Evolutionary conservation across 2,113 vertebrate genomes (phyloP).

Genomic region (Neotragus pygmaeus): DNA sequence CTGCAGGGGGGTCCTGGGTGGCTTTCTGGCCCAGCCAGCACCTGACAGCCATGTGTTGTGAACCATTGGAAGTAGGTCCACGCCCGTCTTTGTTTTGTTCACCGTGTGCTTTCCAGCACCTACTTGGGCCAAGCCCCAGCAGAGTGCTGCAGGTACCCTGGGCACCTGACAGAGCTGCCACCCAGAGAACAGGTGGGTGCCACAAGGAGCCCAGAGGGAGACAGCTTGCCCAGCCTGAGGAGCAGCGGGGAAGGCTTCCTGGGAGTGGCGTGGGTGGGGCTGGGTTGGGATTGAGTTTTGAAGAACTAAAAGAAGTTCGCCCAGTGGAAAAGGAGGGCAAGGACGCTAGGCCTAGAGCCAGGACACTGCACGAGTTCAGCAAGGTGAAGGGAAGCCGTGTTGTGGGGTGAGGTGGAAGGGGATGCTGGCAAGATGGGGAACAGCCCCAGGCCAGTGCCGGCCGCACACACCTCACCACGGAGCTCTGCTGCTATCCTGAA

Average conservation of each 20-base stretch:
- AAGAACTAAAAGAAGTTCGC: neutral
- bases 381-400: neutral
- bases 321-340: neutral
- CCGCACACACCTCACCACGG: fast-evolving
- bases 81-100: neutral
- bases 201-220: neutral
- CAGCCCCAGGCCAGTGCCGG: neutral
- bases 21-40: neutral
- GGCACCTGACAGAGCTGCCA: neutral
- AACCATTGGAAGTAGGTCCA: neutral
- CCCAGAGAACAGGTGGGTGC: neutral
- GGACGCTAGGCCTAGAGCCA: neutral
- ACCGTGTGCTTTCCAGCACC: neutral
- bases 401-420: no score
- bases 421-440: neutral
- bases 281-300: neutral
- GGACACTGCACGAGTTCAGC: neutral
- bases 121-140: neutral
- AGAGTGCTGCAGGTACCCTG: neutral
- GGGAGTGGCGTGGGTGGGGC: neutral
- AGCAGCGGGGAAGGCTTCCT: neutral
- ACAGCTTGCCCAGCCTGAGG: neutral
- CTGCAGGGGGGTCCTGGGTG: neutral
- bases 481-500: neutral
- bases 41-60: neutral